These are phyloP conservation scores for Macrophya alboannulata DNA, from an alignment of 2,888 invertebrate species.

Conservation along the genomic window DNA sequence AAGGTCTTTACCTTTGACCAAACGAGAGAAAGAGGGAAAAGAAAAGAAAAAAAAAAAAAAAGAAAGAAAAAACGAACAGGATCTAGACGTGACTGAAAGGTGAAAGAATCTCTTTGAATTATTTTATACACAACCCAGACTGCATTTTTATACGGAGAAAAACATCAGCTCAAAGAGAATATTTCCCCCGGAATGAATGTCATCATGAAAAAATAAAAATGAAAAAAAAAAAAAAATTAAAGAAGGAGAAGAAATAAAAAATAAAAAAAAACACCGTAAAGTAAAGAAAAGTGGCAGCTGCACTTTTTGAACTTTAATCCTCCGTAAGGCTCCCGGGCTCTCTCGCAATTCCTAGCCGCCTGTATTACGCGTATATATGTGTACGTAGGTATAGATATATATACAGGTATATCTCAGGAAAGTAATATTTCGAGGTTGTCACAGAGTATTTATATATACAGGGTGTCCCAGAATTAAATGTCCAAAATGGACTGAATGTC, in stretches of 20 bases:
- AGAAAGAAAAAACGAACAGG: neutral
- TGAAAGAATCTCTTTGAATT: constrained; percentile 42
- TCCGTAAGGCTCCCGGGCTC: neutral
- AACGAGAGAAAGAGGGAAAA: neutral
- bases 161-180: constrained; percentile 20
- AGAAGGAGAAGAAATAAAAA: neutral
- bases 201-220: neutral
- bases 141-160: constrained; percentile 13
- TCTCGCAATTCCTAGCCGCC: neutral
- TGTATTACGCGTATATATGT: neutral
- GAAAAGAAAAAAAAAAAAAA: neutral
- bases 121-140: constrained; percentile 12
- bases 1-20: neutral
- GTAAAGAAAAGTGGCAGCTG: neutral
- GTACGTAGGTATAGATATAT: neutral
- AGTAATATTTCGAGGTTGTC: constrained; percentile 20
- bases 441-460: neutral
- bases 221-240: neutral
- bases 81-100: constrained; percentile 5
- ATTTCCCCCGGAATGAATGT: constrained; percentile 3
- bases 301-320: neutral
- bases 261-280: neutral
- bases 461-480: no score
- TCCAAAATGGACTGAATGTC: no score
- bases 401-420: neutral